Evolutionary conservation across 2,888 invertebrate species (phyloP), one percentile per base, ranked within the genome.

Genomic region (Dermolepida albohirtum): DNA sequence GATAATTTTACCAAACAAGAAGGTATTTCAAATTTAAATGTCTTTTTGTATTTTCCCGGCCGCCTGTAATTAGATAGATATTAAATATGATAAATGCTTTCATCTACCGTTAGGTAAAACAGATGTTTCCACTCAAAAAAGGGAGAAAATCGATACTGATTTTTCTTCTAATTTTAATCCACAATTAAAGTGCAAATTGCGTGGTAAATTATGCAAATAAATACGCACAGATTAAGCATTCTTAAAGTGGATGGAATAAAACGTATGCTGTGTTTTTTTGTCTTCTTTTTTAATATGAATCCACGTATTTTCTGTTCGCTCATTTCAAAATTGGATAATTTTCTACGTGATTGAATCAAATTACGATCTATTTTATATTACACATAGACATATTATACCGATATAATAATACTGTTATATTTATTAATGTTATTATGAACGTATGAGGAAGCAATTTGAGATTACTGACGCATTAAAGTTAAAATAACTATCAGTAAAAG

Each of bases 241-340:
- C 22, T 43, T 55, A 17, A 55, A 6, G 6, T 34, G 22, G 10
- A 47, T 2, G 5, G 16, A 47, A 11, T 40, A 11, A 22, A 41
- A 41, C n/a, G 7, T 12, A 34, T 17, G 6, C 11, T 7, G 17
- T 5, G n/a, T 17, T 41, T 47, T 41, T 55, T 11, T 5, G 17
- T 17, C 16, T 55, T 16, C 12, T 39, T n/a, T n/a, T n/a, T n/a
- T n/a, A n/a, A n/a, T n/a, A n/a, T 12, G 39, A 55, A 55, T 43
- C 11, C 22, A 12, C 55, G 7, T 41, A 34, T 55, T 41, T 43
- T 16, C 17, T 41, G 22, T 41, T 41, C 41, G 41, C 41, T 40
- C 41, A 55, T 41, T 55, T n/a, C 17, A 55, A 55, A 55, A 55
- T 55, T 55, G 55, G 41, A 55, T 55, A 55, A 55, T 55, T 55